These are phyloP conservation scores for Agrotis exclamationis DNA, from an alignment of 2,888 invertebrate genomes.

Conservation along the genomic window DNA sequence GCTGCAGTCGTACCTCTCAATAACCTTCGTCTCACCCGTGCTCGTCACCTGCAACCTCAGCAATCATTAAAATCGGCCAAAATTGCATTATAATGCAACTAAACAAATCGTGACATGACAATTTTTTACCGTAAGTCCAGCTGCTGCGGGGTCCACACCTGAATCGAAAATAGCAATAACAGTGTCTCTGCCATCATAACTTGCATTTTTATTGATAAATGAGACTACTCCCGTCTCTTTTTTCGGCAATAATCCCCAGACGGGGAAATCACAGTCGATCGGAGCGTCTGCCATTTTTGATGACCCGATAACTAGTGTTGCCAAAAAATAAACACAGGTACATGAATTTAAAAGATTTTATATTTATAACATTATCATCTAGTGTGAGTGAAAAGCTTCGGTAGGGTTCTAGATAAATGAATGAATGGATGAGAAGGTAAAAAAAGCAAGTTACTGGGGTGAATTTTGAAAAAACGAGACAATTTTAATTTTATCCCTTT, in stretches of 20 bases:
- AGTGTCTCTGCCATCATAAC: constrained; percentile 97
- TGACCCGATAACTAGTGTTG: constrained; percentile 81
- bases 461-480: no score
- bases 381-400: no score
- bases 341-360: not conserved
- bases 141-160: constrained; percentile 99
- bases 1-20: constrained; percentile 98
- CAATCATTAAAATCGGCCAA: constrained; percentile 58
- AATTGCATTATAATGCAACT: constrained; percentile 70
- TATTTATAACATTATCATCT: not conserved
- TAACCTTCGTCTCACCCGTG: constrained; percentile 97
- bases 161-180: constrained; percentile 99
- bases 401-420: no score
- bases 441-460: no score
- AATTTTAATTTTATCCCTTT: no score
- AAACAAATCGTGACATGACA: constrained; percentile 88
- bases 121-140: constrained; percentile 96
- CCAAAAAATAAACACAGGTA: constrained; percentile 49
- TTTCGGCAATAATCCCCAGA: constrained; percentile 97
- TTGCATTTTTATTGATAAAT: constrained; percentile 97
- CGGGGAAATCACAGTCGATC: constrained; percentile 94
- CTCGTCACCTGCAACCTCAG: constrained; percentile 93
- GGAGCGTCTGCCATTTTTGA: constrained; percentile 90
- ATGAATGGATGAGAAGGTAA: no score
- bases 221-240: constrained; percentile 97